Base-by-base conservation (phyloP, 2,797 vertebrate genomes). In the Heteromormyrus szaboi region DNA sequence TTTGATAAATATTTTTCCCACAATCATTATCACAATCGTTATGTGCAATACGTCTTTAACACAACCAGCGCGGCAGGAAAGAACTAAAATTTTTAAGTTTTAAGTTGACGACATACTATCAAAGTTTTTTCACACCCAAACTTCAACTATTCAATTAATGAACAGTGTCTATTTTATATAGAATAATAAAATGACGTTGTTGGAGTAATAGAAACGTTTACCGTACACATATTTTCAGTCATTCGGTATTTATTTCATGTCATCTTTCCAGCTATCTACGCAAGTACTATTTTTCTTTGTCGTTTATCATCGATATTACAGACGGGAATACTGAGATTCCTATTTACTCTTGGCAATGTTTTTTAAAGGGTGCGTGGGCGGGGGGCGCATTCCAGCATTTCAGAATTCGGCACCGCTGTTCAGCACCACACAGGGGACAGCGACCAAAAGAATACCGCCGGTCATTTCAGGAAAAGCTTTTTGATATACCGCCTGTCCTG, bases 381-480 rank as follows among this genome's bases (percentile, higher is more conserved):
- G 5, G 54, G 17, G 5, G 19, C 1, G 44, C 19, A 51, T n/a
- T 41, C 17, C 85, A 41, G 53, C 46, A 33, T 68, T 29, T 87
- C n/a, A 48, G n/a, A 22, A 48, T 87, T 87, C 56, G 1, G n/a
- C 14, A 5, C 8, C 33, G 59, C 41, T 33, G 54, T 88, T 83
- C 85, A 89, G 89, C 44, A 89, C 85, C 79, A 41, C 56, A 54
- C 29, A 62, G 22, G 54, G 89, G 89, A 87, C 89, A 89, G 89
- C 89, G 53, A 87, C 72, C 14, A 37, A 46, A 33, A 56, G 12
- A 25, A 7, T 37, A 37, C 8, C 33, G 51, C 51, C 14, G 11
- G 25, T 56, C 85, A n/a, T 37, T 7, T 53, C 19, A 54, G 11
- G 83, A 19, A 50, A 25, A 85, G 50, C 6, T 81, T 44, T 81